Conservation (phyloP, 2,888 invertebrate species). For the Nemoura dubitans region DNA sequence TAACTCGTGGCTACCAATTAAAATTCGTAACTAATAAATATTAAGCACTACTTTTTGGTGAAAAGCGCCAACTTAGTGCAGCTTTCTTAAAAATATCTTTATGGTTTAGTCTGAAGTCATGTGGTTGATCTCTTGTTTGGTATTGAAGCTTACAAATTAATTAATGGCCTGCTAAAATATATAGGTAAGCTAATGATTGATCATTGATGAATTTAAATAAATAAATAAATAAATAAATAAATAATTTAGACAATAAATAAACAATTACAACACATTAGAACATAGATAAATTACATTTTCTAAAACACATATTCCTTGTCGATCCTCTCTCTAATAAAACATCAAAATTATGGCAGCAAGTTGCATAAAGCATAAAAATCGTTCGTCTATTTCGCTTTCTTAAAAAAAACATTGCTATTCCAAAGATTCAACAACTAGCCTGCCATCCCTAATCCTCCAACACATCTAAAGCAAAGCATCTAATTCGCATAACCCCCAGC, state of each 20-base stretch:
- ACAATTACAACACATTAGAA: too few relatives aligned
- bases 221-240: constrained; percentile 23
- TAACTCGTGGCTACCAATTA: neutral
- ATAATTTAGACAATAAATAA: neutral
- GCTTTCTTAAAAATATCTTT: neutral
- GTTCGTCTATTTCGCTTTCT: too few relatives aligned
- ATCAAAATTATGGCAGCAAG: too few relatives aligned
- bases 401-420: too few relatives aligned
- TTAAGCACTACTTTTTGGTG: neutral
- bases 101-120: neutral
- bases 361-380: too few relatives aligned
- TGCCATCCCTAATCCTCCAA: too few relatives aligned
- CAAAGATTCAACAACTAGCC: too few relatives aligned
- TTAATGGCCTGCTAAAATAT: neutral
- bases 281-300: too few relatives aligned
- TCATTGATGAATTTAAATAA: too few relatives aligned
- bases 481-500: neutral
- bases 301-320: too few relatives aligned
- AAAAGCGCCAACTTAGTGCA: neutral
- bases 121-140: neutral
- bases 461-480: too few relatives aligned
- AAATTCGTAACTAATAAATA: neutral
- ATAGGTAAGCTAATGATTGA: too few relatives aligned
- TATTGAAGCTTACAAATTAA: neutral
- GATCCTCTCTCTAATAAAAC: neutral